phyloP scores from a whole-genome alignment of 2,113 vertebrate genomes.

The Chauna torquata region DNA sequence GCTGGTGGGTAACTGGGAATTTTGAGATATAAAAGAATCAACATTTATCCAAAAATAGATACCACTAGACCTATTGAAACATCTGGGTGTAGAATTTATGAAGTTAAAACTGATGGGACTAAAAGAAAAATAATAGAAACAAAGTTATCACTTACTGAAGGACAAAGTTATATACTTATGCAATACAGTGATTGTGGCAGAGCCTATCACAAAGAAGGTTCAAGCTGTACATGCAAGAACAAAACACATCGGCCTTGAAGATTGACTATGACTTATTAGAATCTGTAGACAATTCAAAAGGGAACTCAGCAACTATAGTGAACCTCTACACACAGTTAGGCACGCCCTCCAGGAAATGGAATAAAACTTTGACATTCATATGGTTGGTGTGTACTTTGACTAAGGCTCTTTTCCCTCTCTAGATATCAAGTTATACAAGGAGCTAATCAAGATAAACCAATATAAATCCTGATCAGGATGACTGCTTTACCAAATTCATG shows the following conservation, averaged over 20 bases:
- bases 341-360: background rate
- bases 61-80: background rate
- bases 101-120: background rate
- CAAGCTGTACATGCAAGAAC: background rate
- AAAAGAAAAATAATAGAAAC: background rate
- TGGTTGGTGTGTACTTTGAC: background rate
- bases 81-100: background rate
- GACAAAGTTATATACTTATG: background rate
- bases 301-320: background rate
- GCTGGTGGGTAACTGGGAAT: background rate
- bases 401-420: background rate
- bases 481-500: background rate
- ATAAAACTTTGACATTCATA: background rate
- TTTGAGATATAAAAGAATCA: background rate
- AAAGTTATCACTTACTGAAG: background rate
- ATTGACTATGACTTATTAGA: background rate
- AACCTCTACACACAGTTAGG: background rate
- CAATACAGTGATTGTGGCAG: background rate
- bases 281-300: background rate
- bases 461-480: background rate
- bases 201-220: background rate
- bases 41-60: background rate
- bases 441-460: background rate
- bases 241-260: background rate
- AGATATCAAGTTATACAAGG: background rate